Base-by-base conservation (phyloP, 2,888 invertebrate genomes). In the Melipona beecheii region DNA sequence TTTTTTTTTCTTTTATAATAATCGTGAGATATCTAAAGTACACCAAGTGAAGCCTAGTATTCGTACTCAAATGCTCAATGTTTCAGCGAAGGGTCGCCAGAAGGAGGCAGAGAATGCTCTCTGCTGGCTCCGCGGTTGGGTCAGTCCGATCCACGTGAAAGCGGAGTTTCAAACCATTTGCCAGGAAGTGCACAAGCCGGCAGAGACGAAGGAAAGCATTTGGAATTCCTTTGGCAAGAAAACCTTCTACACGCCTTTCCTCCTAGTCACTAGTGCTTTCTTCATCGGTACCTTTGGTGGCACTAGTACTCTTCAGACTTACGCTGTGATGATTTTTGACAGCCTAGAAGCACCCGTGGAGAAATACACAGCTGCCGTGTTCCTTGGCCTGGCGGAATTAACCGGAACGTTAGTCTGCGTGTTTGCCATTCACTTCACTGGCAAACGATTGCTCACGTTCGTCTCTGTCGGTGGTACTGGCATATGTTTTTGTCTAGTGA, bases 41-140 rank as follows among this genome's bases (percentile, higher is more conserved):
- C 6, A 36, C 36, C 9, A 36, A 36, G 36, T 36, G 36, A 36
- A 36, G 36, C 36, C 36, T 36, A 36, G 36, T 36, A 36, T 2
- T 36, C 36, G 9, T 5, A 36, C 36, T 6, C 36, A 36, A 36
- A 36, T 9, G 9, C 36, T 24, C 6, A 21, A 69, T n/a, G 11
- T 83, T 86, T 19, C 79, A 94, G 95, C 89, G 0, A 96, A 96
- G 91, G 96, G 96, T 82, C 95, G 96, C 17, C 92, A 95, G 36
- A 95, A 95, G 4, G 97, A 97, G 49, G 97, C 97, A 0, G 96
- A 96, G 86, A 95, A 96, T 93, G 95, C 96, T 54, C 95, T 98
- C 24, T 97, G 97, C 89, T 98, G 97, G 97, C 94, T 98, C 0
- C 95, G 98, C 54, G 98, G 98, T 3, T 98, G 97, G 97, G 96